Evolutionary conservation across 2,113 vertebrate species (phyloP).

Genomic region (Brevimyrus niger): DNA sequence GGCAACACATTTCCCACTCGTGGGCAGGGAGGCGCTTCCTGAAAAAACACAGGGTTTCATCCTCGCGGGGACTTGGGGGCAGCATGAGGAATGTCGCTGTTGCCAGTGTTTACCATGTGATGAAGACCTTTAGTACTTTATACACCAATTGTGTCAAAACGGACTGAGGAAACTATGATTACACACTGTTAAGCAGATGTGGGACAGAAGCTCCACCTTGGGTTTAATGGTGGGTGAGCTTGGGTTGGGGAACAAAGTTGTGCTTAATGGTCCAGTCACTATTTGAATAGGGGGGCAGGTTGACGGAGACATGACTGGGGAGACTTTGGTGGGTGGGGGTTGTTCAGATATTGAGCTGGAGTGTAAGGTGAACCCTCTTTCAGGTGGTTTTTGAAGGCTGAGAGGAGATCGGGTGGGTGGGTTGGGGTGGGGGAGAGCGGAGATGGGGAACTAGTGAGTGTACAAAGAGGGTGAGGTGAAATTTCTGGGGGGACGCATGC

Average conservation of each 20-base stretch:
- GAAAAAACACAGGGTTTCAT: background rate
- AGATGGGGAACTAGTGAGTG: background rate
- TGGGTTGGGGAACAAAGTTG: background rate
- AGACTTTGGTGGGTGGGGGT: background rate
- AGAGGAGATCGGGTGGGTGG: background rate
- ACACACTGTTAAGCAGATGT: background rate
- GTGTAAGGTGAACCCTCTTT: background rate
- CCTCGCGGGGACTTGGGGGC: background rate
- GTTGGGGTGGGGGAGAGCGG: background rate
- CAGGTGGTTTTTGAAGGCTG: background rate
- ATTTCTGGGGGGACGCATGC: conserved; percentile 3
- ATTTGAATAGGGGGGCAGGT: background rate
- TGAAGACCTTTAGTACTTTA: background rate
- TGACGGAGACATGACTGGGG: background rate
- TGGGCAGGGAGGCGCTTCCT: conserved; percentile 10
- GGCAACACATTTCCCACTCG: background rate
- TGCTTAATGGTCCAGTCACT: background rate
- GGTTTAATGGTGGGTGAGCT: background rate
- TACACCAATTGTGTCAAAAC: background rate
- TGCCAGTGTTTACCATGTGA: background rate
- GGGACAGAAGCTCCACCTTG: background rate
- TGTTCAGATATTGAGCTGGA: background rate
- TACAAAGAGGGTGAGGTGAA: conserved; percentile 8
- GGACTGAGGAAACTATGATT: background rate
- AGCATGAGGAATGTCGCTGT: background rate